Conservation (phyloP, 2,888 invertebrate genomes). For the Habrosyne pyritoides region DNA sequence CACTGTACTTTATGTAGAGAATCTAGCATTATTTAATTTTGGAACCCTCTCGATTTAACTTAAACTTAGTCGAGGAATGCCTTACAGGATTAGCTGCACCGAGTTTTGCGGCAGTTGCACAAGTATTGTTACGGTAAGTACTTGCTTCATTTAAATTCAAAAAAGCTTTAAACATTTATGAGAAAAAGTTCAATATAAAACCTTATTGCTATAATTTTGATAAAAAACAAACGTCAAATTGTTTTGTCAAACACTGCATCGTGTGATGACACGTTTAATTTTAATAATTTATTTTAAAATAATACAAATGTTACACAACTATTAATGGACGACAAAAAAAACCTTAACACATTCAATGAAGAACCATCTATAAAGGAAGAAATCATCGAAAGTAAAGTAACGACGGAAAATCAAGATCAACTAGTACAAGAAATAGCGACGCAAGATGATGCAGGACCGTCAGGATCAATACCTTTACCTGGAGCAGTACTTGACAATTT, state of each 20-base stretch:
- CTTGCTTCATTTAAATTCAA: background rate
- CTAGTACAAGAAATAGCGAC: conserved; percentile 20
- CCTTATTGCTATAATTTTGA: background rate
- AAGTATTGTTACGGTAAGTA: no score
- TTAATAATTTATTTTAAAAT: conserved; percentile 43
- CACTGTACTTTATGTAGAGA: conserved; percentile 8
- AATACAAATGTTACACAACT: conserved; percentile 56
- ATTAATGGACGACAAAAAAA: conserved; percentile 70
- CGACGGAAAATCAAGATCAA: conserved; percentile 17
- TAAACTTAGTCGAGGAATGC: background rate
- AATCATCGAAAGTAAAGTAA: conserved; percentile 29
- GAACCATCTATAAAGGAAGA: conserved; percentile 42
- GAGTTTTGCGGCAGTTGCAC: background rate
- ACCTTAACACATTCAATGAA: conserved; percentile 40
- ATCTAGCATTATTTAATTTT: conserved; percentile 2
- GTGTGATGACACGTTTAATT: conserved; percentile 31
- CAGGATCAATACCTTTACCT: conserved; percentile 43
- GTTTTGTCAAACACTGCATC: conserved; percentile 30
- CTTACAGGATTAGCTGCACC: background rate
- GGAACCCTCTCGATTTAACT: background rate
- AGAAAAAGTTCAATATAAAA: no score
- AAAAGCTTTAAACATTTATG: no score
- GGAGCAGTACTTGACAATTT: background rate
- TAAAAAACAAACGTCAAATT: conserved; percentile 29
- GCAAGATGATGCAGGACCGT: conserved; percentile 68